Evolutionary conservation across 2,888 invertebrate species (phyloP), one percentile per base, ranked within the genome.

Genomic region (Pachycephus smyrnensis): DNA sequence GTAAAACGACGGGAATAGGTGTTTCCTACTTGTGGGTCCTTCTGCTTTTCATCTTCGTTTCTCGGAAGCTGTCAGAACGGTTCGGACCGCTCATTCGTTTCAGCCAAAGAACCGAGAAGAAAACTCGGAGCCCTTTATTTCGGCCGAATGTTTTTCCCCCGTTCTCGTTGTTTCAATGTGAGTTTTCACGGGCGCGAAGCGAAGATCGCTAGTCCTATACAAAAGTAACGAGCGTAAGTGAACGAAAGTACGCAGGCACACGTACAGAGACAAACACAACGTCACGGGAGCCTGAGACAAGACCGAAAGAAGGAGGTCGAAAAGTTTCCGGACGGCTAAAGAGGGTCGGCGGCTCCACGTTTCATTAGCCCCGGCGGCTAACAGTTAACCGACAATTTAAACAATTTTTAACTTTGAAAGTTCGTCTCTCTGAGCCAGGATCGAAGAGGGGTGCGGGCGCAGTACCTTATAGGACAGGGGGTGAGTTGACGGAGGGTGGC

Each of bases 371-470:
- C 86, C 88, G 87, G 86, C 87, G 89, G 88, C 88, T 87, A 86
- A 86, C 87, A 88, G 89, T 90, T 90, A 90, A 88, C 87, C 89
- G 88, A 89, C 88, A 90, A 90, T 90, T 90, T 89, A 86, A 90
- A 88, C 89, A 90, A 90, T 90, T 90, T 90, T 90, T 90, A 90
- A 90, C 87, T 89, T 89, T 79, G 85, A 83, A 88, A 88, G 86
- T 88, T 88, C 84, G 78, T 32, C 31, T 40, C 73, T 71, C 12
- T 73, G 79, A 76, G 73, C 79, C 69, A 36, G 33, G 74, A 23
- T 33, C 74, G 74, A 12, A 9, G 71, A 12, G 71, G 71, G 15
- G 33, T 9, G 32, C 23, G 23, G 32, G 33, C 1, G 32, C 12
- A 33, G 71, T 4, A 33, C 31, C 32, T 33, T 31, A 33, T 33